Percentiles rank a stretch among this genome's conserved stretches.
Evolutionary conservation across 1,140 invertebrate genomes (phyloP).

Genomic region (Maconellicoccus hirsutus): DNA sequence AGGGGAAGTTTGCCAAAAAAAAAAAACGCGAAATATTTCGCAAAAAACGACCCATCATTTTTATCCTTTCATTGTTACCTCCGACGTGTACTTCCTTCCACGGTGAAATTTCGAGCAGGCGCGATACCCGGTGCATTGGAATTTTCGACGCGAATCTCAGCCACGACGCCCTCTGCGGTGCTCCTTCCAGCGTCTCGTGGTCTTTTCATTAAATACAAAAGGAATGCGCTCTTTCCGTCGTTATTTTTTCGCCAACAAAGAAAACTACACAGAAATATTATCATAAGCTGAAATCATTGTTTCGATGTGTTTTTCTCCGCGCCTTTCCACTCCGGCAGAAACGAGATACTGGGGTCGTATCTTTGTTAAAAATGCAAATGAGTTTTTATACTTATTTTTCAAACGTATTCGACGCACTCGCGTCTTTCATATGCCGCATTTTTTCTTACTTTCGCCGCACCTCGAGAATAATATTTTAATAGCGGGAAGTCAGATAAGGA

Average conservation of each 20-base stretch:
- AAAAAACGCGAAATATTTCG: too few species aligned
- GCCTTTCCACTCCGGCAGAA: not conserved
- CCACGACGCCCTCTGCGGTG: not conserved
- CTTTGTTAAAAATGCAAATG: not conserved
- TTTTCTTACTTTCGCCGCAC: too few species aligned
- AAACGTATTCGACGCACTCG: not conserved
- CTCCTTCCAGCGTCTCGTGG: too few species aligned
- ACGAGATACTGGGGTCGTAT: not conserved
- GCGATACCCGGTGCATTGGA: not conserved
- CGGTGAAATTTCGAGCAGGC: not conserved
- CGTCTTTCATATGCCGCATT: too few species aligned
- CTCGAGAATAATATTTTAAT: not conserved
- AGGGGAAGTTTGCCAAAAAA: too few species aligned
- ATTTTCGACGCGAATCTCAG: too few species aligned
- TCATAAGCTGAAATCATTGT: not conserved
- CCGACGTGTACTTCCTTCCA: not conserved
- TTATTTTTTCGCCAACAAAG: not conserved
- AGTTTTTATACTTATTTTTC: not conserved
- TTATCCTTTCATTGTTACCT: constrained; percentile 4
- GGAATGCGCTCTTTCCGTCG: not conserved
- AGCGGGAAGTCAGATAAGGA: not conserved
- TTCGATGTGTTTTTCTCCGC: not conserved
- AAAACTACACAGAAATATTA: not conserved
- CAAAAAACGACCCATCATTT: not conserved
- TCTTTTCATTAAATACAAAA: not conserved